These are phyloP conservation scores for Caenorhabditis sulstoni DNA, from an alignment of 2,888 invertebrate species.

Conservation along the genomic window DNA sequence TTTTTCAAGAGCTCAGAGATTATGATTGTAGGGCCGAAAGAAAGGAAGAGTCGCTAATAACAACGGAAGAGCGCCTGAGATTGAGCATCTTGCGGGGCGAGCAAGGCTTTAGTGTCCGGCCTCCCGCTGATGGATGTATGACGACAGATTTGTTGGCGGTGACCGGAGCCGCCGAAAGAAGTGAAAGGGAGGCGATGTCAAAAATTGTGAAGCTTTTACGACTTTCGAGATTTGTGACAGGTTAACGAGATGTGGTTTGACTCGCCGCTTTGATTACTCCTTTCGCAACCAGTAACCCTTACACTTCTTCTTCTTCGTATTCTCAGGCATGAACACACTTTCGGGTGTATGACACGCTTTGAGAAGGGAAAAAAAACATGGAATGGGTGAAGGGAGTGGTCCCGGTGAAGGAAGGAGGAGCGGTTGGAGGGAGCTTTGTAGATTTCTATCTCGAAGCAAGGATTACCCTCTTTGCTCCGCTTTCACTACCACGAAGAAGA, in stretches of 20 bases:
- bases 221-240: conserved; percentile 13
- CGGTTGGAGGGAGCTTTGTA: conserved; percentile 30
- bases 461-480: conserved; percentile 29
- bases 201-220: conserved; percentile 9
- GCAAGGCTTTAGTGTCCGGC: too few relatives aligned
- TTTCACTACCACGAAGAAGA: conserved; percentile 4
- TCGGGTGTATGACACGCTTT: too few relatives aligned
- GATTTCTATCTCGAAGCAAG: conserved; percentile 39
- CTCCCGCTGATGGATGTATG: too few relatives aligned
- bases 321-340: too few relatives aligned
- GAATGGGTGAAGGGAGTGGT: neutral
- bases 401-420: conserved; percentile 13
- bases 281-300: too few relatives aligned
- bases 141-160: too few relatives aligned
- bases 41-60: conserved; percentile 3
- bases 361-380: conserved; percentile 13
- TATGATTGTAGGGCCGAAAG: neutral
- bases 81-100: too few relatives aligned
- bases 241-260: conserved; percentile 3
- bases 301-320: too few relatives aligned
- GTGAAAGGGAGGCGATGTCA: conserved; percentile 14
- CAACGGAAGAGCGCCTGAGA: too few relatives aligned
- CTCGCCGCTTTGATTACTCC: too few relatives aligned
- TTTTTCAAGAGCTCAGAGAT: conserved; percentile 7
- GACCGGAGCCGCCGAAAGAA: too few relatives aligned